Evolutionary conservation across 2,797 vertebrate species (phyloP), one percentile per base, ranked within the genome.

Genomic region (Notolepis coatsorum): DNA sequence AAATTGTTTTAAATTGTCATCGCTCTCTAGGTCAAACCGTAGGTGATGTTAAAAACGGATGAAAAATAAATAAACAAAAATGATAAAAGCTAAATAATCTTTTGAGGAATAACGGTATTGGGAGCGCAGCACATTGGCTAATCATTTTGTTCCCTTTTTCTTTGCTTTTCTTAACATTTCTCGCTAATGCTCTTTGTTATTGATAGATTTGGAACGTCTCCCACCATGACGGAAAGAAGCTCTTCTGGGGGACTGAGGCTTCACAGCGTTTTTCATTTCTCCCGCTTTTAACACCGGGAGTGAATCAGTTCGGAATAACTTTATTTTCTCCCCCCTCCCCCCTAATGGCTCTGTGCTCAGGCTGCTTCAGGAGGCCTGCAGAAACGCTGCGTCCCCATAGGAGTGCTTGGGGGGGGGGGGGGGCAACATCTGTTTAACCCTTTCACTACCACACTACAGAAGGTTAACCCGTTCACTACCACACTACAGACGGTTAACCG

Each of bases 21-120:
- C 68, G 2, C 3, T 58, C 20, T 43, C 69, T 43, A 25, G 74
- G 82, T 84, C 27, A 57, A 79, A 84, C 79, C 73, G 25, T 41
- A 31, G 81, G 74, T 82, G 80, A 84, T 75, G 27, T 61, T 80
- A 83, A 87, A 79, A 58, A n/a, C n/a, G n/a, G 38, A 76, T 54
- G 18, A 17, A 23, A 50, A 63, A 45, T 17, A 20, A 21, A 27
- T 25, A 25, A 23, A 58, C 5, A 23, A n/a, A n/a, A n/a, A n/a
- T n/a, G n/a, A n/a, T n/a, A n/a, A n/a, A 51, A 66, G 65, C 23
- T 65, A 38, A 64, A 50, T 67, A 47, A 47, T 82, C 53, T 65
- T 70, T 52, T 72, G 67, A 57, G 45, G 59, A 52, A 79, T 70
- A 75, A 68, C 55, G 53, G 17, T 75, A 58, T 81, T 78, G 76